A percentile compares a stretch with the other conserved stretches of the same genome.
Evolutionary conservation across 2,797 vertebrate species (phyloP).

Genomic region (Gephyroberyx darwinii): DNA sequence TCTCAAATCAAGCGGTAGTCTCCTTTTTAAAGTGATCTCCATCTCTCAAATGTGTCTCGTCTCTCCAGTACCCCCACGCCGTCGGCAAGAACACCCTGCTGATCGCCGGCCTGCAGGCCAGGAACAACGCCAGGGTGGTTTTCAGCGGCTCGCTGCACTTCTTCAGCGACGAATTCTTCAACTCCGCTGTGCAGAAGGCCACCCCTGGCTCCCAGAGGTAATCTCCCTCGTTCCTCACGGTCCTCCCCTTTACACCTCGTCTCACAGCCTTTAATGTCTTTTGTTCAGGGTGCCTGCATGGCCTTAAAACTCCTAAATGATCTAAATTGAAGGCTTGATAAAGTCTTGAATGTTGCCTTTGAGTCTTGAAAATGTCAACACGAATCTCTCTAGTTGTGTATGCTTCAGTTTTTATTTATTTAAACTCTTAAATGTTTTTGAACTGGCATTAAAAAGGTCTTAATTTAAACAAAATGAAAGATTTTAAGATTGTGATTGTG

Average conservation of each 20-base stretch:
- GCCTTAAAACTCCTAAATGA: too few species aligned
- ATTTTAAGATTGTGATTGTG: too few species aligned
- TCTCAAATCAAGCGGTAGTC: not conserved
- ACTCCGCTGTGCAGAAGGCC: constrained; percentile 93
- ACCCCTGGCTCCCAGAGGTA: constrained; percentile 88
- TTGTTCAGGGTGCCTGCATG: too few species aligned
- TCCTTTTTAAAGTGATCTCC: not conserved
- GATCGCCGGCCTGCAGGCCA: constrained; percentile 94
- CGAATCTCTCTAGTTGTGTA: too few species aligned
- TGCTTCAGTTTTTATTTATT: too few species aligned
- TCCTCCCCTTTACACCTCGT: not conserved
- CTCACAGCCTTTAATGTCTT: not conserved
- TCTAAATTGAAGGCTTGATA: too few species aligned
- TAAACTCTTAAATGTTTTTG: too few species aligned
- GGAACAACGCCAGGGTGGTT: constrained; percentile 95
- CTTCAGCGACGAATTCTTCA: constrained; percentile 97
- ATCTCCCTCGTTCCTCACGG: not conserved
- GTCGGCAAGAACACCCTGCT: constrained; percentile 98
- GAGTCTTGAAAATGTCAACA: too few species aligned
- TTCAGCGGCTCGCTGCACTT: constrained; percentile 97
- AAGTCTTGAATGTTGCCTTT: too few species aligned
- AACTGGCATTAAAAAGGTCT: too few species aligned
- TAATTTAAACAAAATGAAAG: too few species aligned
- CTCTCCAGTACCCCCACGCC: constrained; percentile 91
- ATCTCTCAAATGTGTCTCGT: not conserved